phyloP scores from a whole-genome alignment of 2,113 vertebrate species.

The Rissa tridactyla region DNA sequence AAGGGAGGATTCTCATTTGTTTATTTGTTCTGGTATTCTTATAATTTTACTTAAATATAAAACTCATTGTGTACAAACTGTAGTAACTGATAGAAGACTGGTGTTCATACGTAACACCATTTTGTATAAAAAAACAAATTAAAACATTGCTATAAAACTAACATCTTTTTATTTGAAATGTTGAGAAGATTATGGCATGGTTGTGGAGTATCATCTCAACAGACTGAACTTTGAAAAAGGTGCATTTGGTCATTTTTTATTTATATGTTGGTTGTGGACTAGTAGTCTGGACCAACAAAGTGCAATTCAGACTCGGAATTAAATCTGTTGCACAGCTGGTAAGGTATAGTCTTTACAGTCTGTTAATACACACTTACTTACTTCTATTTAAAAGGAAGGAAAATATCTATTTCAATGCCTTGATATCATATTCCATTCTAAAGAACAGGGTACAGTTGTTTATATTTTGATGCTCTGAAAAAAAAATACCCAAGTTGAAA shows the following conservation, averaged over 20 bases:
- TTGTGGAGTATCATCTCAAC: background rate
- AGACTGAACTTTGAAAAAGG: background rate
- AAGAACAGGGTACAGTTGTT: background rate
- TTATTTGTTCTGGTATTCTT: background rate
- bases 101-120: background rate
- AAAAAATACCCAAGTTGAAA: background rate
- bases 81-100: background rate
- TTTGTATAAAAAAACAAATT: background rate
- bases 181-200: background rate
- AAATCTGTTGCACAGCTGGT: background rate
- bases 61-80: accelerated
- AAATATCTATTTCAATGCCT: background rate
- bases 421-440: background rate
- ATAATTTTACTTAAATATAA: background rate
- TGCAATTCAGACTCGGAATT: background rate
- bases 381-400: background rate
- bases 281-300: background rate
- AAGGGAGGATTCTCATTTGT: background rate
- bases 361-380: background rate
- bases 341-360: background rate
- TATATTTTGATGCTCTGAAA: background rate
- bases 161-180: background rate
- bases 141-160: background rate
- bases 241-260: background rate
- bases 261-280: background rate